These are phyloP conservation scores for Acromyrmex heyeri DNA, from an alignment of 1,140 invertebrate genomes.

Conservation along the genomic window DNA sequence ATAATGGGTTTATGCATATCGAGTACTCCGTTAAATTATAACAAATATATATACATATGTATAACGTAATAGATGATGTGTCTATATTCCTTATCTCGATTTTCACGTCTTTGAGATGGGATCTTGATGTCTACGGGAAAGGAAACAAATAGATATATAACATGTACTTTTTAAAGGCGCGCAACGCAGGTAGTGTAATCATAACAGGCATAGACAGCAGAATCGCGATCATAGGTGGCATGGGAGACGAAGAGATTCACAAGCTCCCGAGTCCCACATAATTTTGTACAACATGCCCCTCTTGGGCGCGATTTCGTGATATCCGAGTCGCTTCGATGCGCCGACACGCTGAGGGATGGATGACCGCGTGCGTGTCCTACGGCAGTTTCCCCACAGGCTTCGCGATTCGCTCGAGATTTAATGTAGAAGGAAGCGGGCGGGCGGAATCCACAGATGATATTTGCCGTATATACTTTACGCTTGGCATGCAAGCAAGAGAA, in stretches of 20 bases:
- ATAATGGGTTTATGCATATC: neutral
- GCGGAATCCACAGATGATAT: conserved; percentile 65
- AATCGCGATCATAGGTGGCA: conserved; percentile 47
- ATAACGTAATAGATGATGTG: neutral
- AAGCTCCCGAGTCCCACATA: conserved; percentile 8
- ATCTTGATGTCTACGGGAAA: neutral
- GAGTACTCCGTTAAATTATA: neutral
- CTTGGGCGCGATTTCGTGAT: conserved; percentile 30
- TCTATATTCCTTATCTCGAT: conserved; percentile 3
- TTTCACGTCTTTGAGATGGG: conserved; percentile 26
- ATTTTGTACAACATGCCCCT: conserved; percentile 12
- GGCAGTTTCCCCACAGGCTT: conserved; percentile 81
- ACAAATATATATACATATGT: neutral
- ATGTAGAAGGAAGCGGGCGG: conserved; percentile 77
- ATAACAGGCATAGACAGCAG: conserved; percentile 25
- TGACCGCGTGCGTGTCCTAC: conserved; percentile 79
- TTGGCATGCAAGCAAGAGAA: conserved; percentile 36
- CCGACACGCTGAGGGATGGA: conserved; percentile 20
- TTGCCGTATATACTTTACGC: conserved; percentile 56
- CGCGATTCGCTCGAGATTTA: conserved; percentile 80
- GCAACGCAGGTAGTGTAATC: conserved; percentile 25
- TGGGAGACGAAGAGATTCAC: conserved; percentile 52
- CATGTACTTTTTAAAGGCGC: neutral
- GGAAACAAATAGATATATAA: neutral
- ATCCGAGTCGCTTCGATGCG: conserved; percentile 36